These are phyloP conservation scores for Epinephelus awoara DNA, from an alignment of 2,797 vertebrate genomes.

Conservation along the genomic window DNA sequence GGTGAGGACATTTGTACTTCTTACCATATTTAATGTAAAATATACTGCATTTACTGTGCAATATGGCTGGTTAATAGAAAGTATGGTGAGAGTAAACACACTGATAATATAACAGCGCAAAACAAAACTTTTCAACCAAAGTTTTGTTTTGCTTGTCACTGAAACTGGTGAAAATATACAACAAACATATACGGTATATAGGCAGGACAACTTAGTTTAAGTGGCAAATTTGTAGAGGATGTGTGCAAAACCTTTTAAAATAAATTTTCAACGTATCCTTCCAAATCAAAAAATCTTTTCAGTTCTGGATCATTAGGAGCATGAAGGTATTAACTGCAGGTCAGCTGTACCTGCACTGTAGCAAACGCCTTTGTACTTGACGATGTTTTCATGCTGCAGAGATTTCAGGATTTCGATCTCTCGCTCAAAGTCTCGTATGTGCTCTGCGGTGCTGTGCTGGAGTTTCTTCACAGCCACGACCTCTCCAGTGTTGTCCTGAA, in stretches of 20 bases:
- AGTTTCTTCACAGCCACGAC: constrained; percentile 98
- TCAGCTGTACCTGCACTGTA: constrained; percentile 91
- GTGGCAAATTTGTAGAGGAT: background rate
- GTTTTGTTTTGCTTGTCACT: background rate
- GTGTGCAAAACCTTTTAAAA: fast-evolving
- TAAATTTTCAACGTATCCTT: background rate
- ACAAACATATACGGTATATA: background rate
- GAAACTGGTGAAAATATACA: too few species aligned
- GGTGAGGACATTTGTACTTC: too few species aligned
- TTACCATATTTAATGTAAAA: too few species aligned
- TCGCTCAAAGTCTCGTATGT: constrained; percentile 95
- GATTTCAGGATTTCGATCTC: constrained; percentile 99
- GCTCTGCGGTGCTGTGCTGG: constrained; percentile 95
- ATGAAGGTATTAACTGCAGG: background rate
- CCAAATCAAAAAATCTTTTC: background rate
- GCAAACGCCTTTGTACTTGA: constrained; percentile 98
- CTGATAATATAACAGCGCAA: too few species aligned
- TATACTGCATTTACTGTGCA: background rate
- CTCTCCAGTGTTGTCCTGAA: constrained; percentile 97
- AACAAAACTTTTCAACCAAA: background rate
- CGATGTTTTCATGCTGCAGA: constrained; percentile 97
- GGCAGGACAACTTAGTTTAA: background rate
- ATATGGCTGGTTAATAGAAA: background rate
- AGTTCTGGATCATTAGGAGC: background rate
- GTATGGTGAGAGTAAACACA: too few species aligned